Conservation (phyloP, 2,888 invertebrate genomes). For the Plemyria rubiginata region DNA sequence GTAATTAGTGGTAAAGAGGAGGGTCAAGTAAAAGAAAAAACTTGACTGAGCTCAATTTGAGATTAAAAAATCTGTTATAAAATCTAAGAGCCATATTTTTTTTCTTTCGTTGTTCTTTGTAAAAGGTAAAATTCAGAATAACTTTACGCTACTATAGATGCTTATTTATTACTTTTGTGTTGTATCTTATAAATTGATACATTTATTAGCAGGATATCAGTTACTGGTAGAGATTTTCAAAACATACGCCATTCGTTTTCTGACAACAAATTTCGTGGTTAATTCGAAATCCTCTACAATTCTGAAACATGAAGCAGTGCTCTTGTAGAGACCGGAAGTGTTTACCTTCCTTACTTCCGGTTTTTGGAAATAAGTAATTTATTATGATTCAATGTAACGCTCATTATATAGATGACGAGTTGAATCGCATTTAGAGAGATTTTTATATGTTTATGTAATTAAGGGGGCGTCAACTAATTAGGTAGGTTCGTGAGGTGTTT, state of each 20-base stretch:
- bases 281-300: conserved; percentile 16
- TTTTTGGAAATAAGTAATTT: conserved; percentile 16
- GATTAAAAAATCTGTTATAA: too few relatives aligned
- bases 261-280: conserved; percentile 27
- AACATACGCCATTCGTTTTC: conserved; percentile 15
- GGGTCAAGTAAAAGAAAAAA: too few relatives aligned
- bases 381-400: conserved; percentile 9
- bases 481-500: too few relatives aligned
- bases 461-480: too few relatives aligned
- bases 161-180: too few relatives aligned
- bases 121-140: too few relatives aligned
- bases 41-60: too few relatives aligned
- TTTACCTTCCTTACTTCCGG: conserved; percentile 28
- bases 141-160: too few relatives aligned
- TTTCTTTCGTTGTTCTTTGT: too few relatives aligned
- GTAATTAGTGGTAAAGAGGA: too few relatives aligned
- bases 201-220: not conserved
- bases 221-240: conserved; percentile 2
- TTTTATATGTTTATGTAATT: not conserved
- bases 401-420: not conserved
- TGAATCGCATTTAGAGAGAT: not conserved
- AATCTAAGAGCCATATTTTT: too few relatives aligned
- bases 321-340: conserved; percentile 23
- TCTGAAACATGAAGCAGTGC: conserved; percentile 20
- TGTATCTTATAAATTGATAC: not conserved